Evolutionary conservation across 1,140 invertebrate genomes (phyloP), one percentile per base, ranked within the genome.

Genomic region (Ctenoplectra terminalis): DNA sequence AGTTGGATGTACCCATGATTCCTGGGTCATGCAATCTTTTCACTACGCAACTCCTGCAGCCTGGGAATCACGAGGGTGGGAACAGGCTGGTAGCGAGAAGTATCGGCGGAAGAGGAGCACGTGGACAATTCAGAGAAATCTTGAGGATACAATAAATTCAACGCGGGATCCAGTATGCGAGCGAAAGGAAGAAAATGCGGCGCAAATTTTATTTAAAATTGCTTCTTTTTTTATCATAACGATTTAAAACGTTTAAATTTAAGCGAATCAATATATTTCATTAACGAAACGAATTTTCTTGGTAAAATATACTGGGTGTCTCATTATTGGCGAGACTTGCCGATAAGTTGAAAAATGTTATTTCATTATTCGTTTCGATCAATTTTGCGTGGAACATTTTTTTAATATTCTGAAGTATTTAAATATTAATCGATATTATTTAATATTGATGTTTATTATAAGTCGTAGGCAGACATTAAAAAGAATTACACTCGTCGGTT

Each of bases 1-100:
- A 69, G 79, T 74, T 81, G 70, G 79, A 60, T 70, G 40, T 54
- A 66, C 29, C 72, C 70, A 75, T 75, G 79, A 81, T 48, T 81
- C 72, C 52, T 31, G 79, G 66, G 40, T 81, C 71, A 37, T 75
- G 72, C 63, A 67, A 81, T 75, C 79, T 81, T 67, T 74, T 75
- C 61, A 37, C 48, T 66, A 66, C 79, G 72, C 72, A 81, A 58
- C 79, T 40, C 50, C 37, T 9, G 17, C 20, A 63, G 50, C 2
- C 46, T 34, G 43, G 26, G 54, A 20, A 50, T 63, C 56, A 15
- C 58, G 60, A 46, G 29, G 13, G 13, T 31, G 37, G 67, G 34
- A 31, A 60, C 54, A 40, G 64, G 17, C 26, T 66, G 37, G n/a
- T 15, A 26, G 15, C 40, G 60, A 46, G 50, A 46, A 58, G 48